Percentiles rank a stretch among this genome's conserved stretches.
phyloP scores from a whole-genome alignment of 2,113 vertebrate species.

The Psephotus haematonotus region DNA sequence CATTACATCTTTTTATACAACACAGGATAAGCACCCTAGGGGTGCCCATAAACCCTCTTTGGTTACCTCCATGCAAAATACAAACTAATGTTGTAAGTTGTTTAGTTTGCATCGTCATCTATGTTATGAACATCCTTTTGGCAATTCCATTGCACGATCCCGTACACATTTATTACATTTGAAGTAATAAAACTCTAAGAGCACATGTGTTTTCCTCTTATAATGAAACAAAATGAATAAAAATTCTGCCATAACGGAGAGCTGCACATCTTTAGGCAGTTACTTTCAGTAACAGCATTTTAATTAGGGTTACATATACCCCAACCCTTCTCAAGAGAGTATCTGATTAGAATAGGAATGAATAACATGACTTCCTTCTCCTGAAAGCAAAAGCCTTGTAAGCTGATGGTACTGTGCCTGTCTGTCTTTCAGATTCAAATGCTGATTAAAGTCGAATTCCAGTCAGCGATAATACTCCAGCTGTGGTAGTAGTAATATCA shows the following conservation, averaged over 20 bases:
- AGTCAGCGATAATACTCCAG: not conserved
- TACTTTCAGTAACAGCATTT: slow-evolving; percentile 24
- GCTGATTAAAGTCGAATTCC: not conserved
- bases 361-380: not conserved
- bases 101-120: not conserved
- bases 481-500: not conserved
- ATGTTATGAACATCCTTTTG: not conserved
- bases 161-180: not conserved
- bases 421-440: not conserved
- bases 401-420: not conserved
- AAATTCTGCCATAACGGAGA: not conserved
- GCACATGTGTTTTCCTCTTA: not conserved
- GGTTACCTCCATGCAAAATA: not conserved
- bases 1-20: not conserved
- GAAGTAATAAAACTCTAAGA: not conserved
- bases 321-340: not conserved
- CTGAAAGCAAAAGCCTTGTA: not conserved
- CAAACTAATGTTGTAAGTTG: not conserved
- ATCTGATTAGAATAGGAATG: not conserved
- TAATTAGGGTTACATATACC: not conserved
- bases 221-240: slow-evolving; percentile 2
- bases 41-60: not conserved
- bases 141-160: not conserved
- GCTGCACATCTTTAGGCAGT: not conserved
- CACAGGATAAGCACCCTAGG: not conserved